Evolutionary conservation across 2,797 vertebrate genomes (phyloP), one percentile per base, ranked within the genome.

Genomic region (Fistularia commersonii): DNA sequence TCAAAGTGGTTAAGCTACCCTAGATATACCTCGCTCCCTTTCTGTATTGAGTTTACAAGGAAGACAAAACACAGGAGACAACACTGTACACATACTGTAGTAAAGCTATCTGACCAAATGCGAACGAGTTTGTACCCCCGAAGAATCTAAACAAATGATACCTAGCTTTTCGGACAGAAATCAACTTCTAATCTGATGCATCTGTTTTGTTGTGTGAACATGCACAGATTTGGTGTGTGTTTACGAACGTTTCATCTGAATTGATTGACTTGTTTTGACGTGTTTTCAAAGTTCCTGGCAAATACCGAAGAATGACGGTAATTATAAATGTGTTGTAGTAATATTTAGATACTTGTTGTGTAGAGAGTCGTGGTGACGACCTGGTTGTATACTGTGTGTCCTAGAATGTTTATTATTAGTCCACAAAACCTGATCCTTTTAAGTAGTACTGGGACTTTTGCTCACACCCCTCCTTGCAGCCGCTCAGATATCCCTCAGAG

Each of bases 271-370:
- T 76, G 46, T 70, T 64, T 54, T 69, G 57, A 58, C 54, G 32
- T 74, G 40, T 73, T 51, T 74, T 43, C 48, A 11, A 76, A 69
- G 51, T 69, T 67, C 59, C 68, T 33, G 53, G 49, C 76, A 66
- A 74, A 70, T 41, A 76, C 68, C 50, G 71, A 75, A 69, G 51
- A 64, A 87, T 86, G 85, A 86, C 81, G 82, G 86, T 87, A 88
- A 88, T 57, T 73, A 67, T 72, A 23, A 8, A 39, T 40, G 48
- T 8, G 13, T 36, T 40, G 52, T 67, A 72, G 66, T 6, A 47
- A 11, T n/a, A 2, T 1, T 40, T 61, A 59, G 57, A 57, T 11
- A 1, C 11, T 40, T 69, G 46, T 32, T 58, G 39, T 76, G 55
- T 64, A 61, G 45, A 70, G 41, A 57, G 31, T 1, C 37, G 32